Evolutionary conservation across 2,113 vertebrate genomes (phyloP), one percentile per base, ranked within the genome.

Genomic region (Microtus montanus): DNA sequence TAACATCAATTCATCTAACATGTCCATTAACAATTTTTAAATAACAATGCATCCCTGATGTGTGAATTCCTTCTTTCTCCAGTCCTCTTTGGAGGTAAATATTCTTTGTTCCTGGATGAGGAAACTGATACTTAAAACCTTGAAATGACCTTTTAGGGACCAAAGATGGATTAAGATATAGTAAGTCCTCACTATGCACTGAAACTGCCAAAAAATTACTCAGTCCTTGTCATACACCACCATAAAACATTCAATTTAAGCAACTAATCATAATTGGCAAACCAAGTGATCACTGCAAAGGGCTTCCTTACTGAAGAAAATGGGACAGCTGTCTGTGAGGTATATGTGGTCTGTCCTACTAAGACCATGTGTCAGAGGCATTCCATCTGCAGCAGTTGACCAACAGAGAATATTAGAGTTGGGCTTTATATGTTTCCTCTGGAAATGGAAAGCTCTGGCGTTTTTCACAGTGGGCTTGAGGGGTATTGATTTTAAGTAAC

Each of bases 1-100:
- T 8, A 78, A 49, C 4, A 77, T 13, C 44, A 83, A 38, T 33
- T 86, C 35, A 78, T 47, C 41, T 78, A 54, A 35, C 30, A 52
- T 17, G 79, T 3, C 22, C 68, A 92, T n/a, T 82, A 89, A 54
- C 52, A 84, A 19, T 87, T 66, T 93, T 79, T 75, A 94, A 89
- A 3, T 47, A 64, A 68, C 1, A 38, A 52, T 64, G 0, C 38
- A 13, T 85, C 20, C 73, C 66, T 92, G 83, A 54, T 30, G 1
- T 24, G 38, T 49, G 8, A 74, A 49, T 7, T 87, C 82, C 0
- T 75, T 91, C 38, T 95, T 77, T 91, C 38, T 95, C n/a, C 3
- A 95, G 3, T 2, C 54, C 80, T 73, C 1, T 19, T 61, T 61
- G 58, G 9, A 73, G 13, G 5, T 63, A 84, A 87, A 93, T 79